phyloP scores from a whole-genome alignment of 1,140 invertebrate genomes.

The Scaptomyza graminum region DNA sequence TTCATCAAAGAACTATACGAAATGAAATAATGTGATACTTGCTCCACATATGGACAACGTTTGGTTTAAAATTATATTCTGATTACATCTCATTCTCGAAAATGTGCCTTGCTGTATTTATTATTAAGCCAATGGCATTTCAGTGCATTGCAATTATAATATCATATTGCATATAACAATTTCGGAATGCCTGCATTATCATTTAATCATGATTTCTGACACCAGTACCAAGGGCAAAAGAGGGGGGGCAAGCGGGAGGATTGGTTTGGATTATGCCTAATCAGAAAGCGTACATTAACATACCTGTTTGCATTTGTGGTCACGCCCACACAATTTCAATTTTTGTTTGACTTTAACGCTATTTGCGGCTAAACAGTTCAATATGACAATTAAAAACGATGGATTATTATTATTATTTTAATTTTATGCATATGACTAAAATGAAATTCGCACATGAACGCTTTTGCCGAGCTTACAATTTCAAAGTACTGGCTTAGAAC shows the following conservation, averaged over 20 bases:
- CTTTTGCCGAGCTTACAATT: background rate
- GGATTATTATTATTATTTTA: slow-evolving; percentile 19
- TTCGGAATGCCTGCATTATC: background rate
- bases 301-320: slow-evolving; percentile 27
- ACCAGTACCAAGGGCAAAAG: background rate
- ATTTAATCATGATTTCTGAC: slow-evolving; percentile 5
- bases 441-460: background rate
- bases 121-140: too few species aligned
- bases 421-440: slow-evolving; percentile 5
- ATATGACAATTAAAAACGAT: slow-evolving; percentile 37
- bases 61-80: too few species aligned
- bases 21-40: too few species aligned
- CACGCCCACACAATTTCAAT: slow-evolving; percentile 5
- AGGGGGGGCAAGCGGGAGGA: too few species aligned
- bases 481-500: slow-evolving; percentile 18
- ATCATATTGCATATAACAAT: background rate
- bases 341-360: background rate
- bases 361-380: slow-evolving; percentile 32
- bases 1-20: too few species aligned
- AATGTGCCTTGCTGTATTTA: too few species aligned
- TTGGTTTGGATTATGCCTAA: background rate
- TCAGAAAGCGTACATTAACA: slow-evolving; percentile 9
- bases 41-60: too few species aligned
- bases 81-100: too few species aligned
- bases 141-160: too few species aligned